Evolutionary conservation across 2,888 invertebrate genomes (phyloP).

Genomic region (Stenichneumon culpator): DNA sequence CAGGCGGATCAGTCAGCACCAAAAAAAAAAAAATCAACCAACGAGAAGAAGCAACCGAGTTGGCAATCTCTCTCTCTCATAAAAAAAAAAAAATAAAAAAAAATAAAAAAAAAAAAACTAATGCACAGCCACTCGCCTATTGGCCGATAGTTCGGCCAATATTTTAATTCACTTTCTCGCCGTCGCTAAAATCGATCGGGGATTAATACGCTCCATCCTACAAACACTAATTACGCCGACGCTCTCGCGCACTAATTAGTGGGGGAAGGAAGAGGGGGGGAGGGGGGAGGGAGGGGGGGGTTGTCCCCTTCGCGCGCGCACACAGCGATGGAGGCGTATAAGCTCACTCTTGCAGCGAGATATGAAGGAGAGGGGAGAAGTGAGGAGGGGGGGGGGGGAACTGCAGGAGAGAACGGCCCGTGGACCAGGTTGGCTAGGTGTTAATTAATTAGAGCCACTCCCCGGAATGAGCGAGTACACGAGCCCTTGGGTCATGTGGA

Average conservation of each 20-base stretch:
- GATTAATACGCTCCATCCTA: slow-evolving; percentile 75
- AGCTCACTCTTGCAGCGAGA: slow-evolving; percentile 15
- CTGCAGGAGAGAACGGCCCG: slow-evolving; percentile 63
- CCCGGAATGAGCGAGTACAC: slow-evolving; percentile 63
- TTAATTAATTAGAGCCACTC: slow-evolving; percentile 85
- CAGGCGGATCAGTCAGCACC: too few relatives aligned
- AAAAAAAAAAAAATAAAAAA: background rate
- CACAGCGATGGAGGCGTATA: slow-evolving; percentile 2
- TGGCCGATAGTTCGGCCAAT: slow-evolving; percentile 72
- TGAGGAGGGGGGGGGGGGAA: slow-evolving; percentile 18
- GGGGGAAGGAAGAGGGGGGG: slow-evolving; percentile 67
- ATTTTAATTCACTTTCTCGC: slow-evolving; percentile 76
- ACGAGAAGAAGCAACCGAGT: background rate
- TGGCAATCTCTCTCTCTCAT: too few relatives aligned
- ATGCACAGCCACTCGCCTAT: background rate
- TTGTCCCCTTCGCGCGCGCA: slow-evolving; percentile 39
- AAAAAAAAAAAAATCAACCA: too few relatives aligned
- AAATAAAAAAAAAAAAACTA: background rate
- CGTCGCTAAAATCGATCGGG: slow-evolving; percentile 74
- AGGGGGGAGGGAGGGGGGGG: background rate
- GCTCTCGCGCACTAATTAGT: slow-evolving; percentile 83
- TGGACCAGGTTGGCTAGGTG: slow-evolving; percentile 78
- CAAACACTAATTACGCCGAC: slow-evolving; percentile 82
- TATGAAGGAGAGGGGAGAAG: slow-evolving; percentile 8
- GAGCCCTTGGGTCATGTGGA: slow-evolving; percentile 50